phyloP scores from a whole-genome alignment of 2,888 invertebrate genomes.

The Caenorhabditis virilis region DNA sequence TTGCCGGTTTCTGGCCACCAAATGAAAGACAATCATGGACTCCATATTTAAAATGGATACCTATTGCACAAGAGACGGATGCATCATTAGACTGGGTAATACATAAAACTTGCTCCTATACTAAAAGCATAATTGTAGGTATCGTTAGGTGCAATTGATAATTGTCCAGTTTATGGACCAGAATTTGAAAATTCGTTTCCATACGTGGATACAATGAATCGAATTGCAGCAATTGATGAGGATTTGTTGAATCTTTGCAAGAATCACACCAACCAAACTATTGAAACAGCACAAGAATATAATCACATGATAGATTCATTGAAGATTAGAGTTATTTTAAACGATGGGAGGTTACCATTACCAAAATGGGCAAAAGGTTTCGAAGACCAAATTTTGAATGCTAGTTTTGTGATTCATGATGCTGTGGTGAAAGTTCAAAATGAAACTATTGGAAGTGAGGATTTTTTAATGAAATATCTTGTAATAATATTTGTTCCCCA shows the following conservation, averaged over 20 bases:
- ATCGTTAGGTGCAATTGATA: constrained; percentile 45
- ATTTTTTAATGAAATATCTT: neutral
- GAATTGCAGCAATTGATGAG: constrained; percentile 7
- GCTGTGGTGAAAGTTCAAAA: constrained; percentile 31
- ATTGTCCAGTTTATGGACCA: constrained; percentile 32
- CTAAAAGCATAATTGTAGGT: constrained; percentile 37
- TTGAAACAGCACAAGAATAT: constrained; percentile 10
- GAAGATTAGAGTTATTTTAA: constrained; percentile 36
- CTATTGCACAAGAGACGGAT: constrained; percentile 80
- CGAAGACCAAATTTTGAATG: constrained; percentile 15
- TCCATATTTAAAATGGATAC: constrained; percentile 78
- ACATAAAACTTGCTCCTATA: neutral
- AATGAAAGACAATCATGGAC: constrained; percentile 68
- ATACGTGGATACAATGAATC: constrained; percentile 8
- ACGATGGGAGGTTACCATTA: constrained; percentile 42
- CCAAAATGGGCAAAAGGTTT: constrained; percentile 50
- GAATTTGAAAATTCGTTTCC: constrained; percentile 13
- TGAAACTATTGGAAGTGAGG: constrained; percentile 24
- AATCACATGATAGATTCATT: constrained; percentile 50
- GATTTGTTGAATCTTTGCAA: constrained; percentile 13
- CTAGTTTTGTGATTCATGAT: constrained; percentile 29
- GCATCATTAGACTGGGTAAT: constrained; percentile 47
- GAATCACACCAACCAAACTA: constrained; percentile 5
- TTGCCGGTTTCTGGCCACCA: constrained; percentile 71
- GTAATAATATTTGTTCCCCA: constrained; percentile 9